These are phyloP conservation scores for Microctenopoma lineatum DNA, from an alignment of 2,797 vertebrate species.

Conservation along the genomic window DNA sequence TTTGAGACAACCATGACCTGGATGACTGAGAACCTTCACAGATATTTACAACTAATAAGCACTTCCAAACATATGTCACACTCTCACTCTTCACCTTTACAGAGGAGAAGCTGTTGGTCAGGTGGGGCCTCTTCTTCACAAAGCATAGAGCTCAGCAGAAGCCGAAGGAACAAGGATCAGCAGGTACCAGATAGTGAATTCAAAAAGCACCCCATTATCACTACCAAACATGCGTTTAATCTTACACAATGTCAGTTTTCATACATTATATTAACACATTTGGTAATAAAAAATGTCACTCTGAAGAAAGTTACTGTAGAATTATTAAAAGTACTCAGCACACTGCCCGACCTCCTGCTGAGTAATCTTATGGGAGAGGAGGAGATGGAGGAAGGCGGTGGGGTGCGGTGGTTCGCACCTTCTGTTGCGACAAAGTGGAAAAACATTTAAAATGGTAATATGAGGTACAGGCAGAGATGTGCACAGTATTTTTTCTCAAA, in stretches of 20 bases:
- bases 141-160: slow-evolving; percentile 83
- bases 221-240: neutral
- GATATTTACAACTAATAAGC: no score
- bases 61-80: neutral
- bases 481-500: no score
- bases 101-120: slow-evolving; percentile 88
- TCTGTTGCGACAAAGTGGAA: slow-evolving; percentile 57
- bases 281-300: slow-evolving; percentile 41
- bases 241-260: slow-evolving; percentile 7
- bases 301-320: slow-evolving; percentile 45
- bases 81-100: slow-evolving; percentile 18
- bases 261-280: slow-evolving; percentile 7
- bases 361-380: slow-evolving; percentile 49
- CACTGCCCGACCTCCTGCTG: slow-evolving; percentile 62
- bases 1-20: no score
- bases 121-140: slow-evolving; percentile 80
- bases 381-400: slow-evolving; percentile 21
- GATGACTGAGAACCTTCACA: no score
- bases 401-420: slow-evolving; percentile 58
- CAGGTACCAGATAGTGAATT: slow-evolving; percentile 65
- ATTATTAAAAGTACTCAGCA: slow-evolving; percentile 65
- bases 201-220: neutral
- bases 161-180: slow-evolving; percentile 85
- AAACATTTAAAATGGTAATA: slow-evolving; percentile 41
- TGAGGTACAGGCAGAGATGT: slow-evolving; percentile 12